Conservation (phyloP, 2,888 invertebrate genomes). For the Lysandra coridon region DNA sequence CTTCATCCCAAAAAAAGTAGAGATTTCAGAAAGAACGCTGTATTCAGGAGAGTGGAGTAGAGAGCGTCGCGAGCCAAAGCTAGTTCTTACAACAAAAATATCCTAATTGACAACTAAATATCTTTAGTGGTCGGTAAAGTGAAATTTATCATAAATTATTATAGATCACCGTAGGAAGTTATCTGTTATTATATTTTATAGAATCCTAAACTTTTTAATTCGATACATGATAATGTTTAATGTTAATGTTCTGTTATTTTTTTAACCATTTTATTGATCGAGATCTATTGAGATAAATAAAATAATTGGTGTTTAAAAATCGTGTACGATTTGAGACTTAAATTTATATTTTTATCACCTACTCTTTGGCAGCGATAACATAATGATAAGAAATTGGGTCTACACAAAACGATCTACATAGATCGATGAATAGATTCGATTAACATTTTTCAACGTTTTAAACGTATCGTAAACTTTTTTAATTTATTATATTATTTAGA, state of each 20-base stretch:
- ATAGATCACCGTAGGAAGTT: too few species aligned
- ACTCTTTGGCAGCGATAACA: background rate
- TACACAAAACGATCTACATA: conserved; percentile 25
- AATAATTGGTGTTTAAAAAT: conserved; percentile 2
- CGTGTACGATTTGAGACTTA: background rate
- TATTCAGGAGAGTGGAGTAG: background rate
- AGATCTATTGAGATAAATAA: background rate
- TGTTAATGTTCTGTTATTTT: background rate
- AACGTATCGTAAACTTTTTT: conserved; percentile 3
- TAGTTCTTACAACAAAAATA: background rate
- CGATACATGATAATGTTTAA: background rate
- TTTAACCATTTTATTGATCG: background rate
- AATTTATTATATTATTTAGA: background rate
- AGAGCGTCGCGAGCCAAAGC: background rate
- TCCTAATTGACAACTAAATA: too few species aligned
- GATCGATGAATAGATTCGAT: conserved; percentile 33
- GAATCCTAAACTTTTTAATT: background rate
- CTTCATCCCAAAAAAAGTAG: too few species aligned
- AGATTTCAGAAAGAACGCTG: background rate
- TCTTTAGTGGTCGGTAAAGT: background rate
- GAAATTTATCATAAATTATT: background rate
- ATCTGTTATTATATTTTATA: too few species aligned
- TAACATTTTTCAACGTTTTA: conserved; percentile 25
- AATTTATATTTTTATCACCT: background rate
- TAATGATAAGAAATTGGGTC: conserved; percentile 28